Percentiles rank a stretch among this genome's conserved stretches.
phyloP scores from a whole-genome alignment of 2,888 invertebrate species.

The Drosophila leonis region DNA sequence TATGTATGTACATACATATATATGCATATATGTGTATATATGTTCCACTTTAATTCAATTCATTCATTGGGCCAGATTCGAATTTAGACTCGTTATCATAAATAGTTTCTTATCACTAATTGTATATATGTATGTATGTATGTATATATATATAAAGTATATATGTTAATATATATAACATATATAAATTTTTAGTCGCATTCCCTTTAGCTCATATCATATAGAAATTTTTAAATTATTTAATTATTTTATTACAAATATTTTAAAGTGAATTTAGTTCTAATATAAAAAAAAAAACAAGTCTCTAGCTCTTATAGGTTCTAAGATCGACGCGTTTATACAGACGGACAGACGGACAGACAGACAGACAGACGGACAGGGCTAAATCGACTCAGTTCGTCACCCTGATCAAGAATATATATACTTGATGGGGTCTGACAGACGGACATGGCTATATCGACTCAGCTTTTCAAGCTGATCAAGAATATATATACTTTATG shows the following conservation, averaged over 20 bases:
- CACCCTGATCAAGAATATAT: no score
- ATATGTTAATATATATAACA: neutral
- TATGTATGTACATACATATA: neutral
- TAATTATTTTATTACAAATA: neutral
- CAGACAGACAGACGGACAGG: no score
- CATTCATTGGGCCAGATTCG: neutral
- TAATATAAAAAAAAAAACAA: no score
- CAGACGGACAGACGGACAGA: no score
- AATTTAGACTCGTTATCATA: conserved; percentile 6
- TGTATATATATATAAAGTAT: conserved; percentile 2
- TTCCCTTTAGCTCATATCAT: neutral
- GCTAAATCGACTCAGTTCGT: no score
- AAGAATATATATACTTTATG: no score
- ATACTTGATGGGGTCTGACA: no score
- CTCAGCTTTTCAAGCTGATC: no score
- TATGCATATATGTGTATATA: neutral
- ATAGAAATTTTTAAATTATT: neutral
- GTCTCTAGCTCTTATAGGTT: no score
- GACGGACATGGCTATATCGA: no score
- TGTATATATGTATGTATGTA: neutral
- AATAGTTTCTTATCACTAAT: conserved; percentile 10
- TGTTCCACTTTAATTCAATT: neutral
- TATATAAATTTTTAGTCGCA: neutral
- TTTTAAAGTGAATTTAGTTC: neutral
- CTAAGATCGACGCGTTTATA: no score